Conservation (phyloP, 2,888 invertebrate genomes). For the Zootermopsis nevadensis region DNA sequence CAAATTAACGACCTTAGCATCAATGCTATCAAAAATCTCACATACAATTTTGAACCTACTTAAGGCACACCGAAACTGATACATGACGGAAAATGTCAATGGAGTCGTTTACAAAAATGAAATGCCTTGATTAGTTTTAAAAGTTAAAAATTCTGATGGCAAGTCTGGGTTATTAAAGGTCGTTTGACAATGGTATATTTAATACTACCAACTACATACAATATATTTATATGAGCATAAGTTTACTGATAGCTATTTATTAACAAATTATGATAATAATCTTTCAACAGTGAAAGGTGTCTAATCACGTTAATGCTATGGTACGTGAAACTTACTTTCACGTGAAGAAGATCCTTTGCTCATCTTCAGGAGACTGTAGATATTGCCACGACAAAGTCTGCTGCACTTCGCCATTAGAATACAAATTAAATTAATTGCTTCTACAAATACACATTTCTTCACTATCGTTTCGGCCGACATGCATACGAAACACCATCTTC, state of each 20-base stretch:
- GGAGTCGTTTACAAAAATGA: neutral
- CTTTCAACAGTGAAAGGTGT: constrained; percentile 7
- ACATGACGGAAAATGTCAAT: no score
- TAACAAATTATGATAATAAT: neutral
- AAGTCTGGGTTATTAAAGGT: neutral
- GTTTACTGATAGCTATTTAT: neutral
- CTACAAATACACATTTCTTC: constrained; percentile 6
- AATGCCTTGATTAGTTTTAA: neutral
- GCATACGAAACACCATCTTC: constrained; percentile 54
- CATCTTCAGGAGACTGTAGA: neutral
- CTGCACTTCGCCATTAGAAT: neutral
- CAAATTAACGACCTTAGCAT: neutral
- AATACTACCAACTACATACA: neutral
- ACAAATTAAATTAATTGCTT: neutral
- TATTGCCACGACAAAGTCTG: neutral
- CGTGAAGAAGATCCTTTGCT: constrained; percentile 3
- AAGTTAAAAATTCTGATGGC: neutral
- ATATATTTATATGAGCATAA: neutral
- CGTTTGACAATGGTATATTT: neutral
- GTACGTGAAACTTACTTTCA: constrained; percentile 21
- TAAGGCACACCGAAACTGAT: no score
- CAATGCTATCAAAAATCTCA: neutral
- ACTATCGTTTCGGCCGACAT: constrained; percentile 18
- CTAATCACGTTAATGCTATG: constrained; percentile 11
- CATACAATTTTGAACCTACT: no score